These are phyloP conservation scores for Coelogynopora nodosa DNA, from an alignment of 2,888 invertebrate genomes.

Conservation along the genomic window DNA sequence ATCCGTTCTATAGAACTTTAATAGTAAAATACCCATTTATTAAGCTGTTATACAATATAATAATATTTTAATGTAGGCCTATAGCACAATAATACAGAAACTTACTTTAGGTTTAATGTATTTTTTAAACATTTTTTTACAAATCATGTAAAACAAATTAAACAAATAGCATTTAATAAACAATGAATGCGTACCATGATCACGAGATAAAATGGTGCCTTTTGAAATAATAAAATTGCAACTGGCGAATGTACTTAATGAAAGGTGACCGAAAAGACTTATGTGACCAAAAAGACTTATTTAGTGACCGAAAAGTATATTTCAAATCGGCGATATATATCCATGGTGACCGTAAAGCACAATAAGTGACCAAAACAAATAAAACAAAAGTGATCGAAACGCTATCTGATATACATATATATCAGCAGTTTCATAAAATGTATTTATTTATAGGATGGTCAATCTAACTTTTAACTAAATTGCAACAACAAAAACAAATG, in stretches of 20 bases:
- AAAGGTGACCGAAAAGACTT: conserved; percentile 15
- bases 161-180: not conserved
- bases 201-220: not conserved
- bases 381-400: conserved; percentile 32
- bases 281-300: not conserved
- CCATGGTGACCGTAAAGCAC: conserved; percentile 6
- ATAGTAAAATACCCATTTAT: not conserved
- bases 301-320: conserved; percentile 23
- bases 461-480: too few relatives aligned
- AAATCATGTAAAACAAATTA: not conserved
- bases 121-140: not conserved
- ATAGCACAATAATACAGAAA: not conserved
- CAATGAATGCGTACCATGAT: not conserved
- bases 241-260: not conserved
- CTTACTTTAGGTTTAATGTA: not conserved
- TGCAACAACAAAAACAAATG: too few relatives aligned
- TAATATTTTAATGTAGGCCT: not conserved
- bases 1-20: not conserved
- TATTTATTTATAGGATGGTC: too few relatives aligned
- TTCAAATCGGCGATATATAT: conserved; percentile 15
- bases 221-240: not conserved
- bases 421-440: too few relatives aligned
- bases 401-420: not conserved
- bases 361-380: not conserved
- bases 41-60: not conserved